phyloP scores from a whole-genome alignment of 2,888 invertebrate species.

The Lithodes maja region DNA sequence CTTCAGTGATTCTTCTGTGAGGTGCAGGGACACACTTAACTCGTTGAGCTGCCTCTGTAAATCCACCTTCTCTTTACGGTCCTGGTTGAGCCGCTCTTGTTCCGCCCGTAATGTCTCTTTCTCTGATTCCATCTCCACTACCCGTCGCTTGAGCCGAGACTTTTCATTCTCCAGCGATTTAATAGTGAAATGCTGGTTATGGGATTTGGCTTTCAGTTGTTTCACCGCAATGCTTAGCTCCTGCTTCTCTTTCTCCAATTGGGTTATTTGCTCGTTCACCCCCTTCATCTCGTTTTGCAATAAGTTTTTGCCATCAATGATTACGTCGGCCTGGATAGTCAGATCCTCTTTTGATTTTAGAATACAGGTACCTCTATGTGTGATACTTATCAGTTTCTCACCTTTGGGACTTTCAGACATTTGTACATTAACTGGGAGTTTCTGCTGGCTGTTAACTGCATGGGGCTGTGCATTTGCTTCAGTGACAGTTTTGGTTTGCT shows the following conservation, averaged over 20 bases:
- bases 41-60: conserved; percentile 22
- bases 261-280: conserved; percentile 6
- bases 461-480: not conserved
- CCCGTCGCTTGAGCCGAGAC: conserved; percentile 17
- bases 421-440: not conserved
- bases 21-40: conserved; percentile 1
- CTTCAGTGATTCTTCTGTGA: conserved; percentile 6
- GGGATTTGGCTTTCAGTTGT: conserved; percentile 20
- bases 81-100: not conserved
- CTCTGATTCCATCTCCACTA: conserved; percentile 33
- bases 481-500: not conserved
- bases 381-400: not conserved
- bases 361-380: not conserved
- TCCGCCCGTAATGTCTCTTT: conserved; percentile 16
- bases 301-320: not conserved
- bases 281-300: too few relatives aligned
- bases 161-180: conserved; percentile 58
- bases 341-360: not conserved
- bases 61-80: conserved; percentile 24
- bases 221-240: conserved; percentile 38
- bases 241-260: conserved; percentile 47
- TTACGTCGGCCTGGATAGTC: not conserved
- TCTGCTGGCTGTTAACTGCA: too few relatives aligned
- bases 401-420: not conserved
- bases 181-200: conserved; percentile 47